Evolutionary conservation across 2,888 invertebrate species (phyloP).

Genomic region (Luperina testacea): DNA sequence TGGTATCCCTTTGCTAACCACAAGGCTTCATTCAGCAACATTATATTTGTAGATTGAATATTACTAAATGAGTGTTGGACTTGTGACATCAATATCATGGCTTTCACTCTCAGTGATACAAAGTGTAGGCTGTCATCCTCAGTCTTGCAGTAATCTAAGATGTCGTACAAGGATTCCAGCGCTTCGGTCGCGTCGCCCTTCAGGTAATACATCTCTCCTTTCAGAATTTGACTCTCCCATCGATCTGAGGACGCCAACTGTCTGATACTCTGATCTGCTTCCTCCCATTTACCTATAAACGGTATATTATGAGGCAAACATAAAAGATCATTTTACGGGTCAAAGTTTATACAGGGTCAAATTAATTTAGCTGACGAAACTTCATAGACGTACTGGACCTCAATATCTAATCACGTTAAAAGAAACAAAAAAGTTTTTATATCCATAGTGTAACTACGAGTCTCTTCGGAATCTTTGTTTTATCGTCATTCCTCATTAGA

Average conservation of each 20-base stretch:
- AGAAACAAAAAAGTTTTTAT: background rate
- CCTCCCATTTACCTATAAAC: slow-evolving; percentile 91
- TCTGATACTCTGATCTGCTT: slow-evolving; percentile 92
- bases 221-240: slow-evolving; percentile 91
- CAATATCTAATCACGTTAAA: background rate
- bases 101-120: slow-evolving; percentile 90
- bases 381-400: background rate
- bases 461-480: background rate
- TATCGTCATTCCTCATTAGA: too few relatives aligned
- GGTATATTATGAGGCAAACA: background rate
- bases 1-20: slow-evolving; percentile 93
- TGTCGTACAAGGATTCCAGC: slow-evolving; percentile 86
- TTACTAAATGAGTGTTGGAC: slow-evolving; percentile 91
- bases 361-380: background rate
- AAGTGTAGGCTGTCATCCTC: slow-evolving; percentile 89
- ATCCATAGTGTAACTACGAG: background rate
- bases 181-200: slow-evolving; percentile 87
- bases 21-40: slow-evolving; percentile 92
- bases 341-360: background rate
- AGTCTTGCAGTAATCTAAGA: slow-evolving; percentile 88
- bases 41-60: slow-evolving; percentile 88
- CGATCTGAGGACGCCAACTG: slow-evolving; percentile 92
- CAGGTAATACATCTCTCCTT: slow-evolving; percentile 89
- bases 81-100: slow-evolving; percentile 92
- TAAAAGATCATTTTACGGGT: background rate